Conservation (phyloP, 2,888 invertebrate species). For the Scotopteryx bipunctaria region DNA sequence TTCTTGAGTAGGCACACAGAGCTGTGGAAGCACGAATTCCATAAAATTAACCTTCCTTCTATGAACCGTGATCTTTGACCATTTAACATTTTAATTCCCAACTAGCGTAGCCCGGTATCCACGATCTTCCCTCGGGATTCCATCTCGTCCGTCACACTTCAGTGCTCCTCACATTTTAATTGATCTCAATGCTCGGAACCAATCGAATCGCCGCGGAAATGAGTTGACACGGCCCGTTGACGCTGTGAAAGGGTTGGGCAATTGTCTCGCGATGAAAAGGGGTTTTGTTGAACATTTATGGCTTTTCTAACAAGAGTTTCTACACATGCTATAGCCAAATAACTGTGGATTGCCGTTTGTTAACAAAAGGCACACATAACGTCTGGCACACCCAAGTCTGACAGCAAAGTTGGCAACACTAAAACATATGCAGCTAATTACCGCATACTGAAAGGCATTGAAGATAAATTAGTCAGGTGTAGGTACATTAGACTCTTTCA, state of each 20-base stretch:
- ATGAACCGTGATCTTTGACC: constrained; percentile 26
- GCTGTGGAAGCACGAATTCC: no score
- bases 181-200: constrained; percentile 78
- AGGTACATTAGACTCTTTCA: no score
- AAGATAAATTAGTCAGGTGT: no score
- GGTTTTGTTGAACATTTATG: neutral
- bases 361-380: no score
- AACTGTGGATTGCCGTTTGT: no score
- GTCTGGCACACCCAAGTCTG: no score
- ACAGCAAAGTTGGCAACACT: no score
- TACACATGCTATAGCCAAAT: no score
- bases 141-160: constrained; percentile 63
- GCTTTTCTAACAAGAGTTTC: neutral
- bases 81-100: constrained; percentile 18
- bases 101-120: constrained; percentile 49
- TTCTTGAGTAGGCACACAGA: no score
- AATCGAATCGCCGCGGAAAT: constrained; percentile 75
- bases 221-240: constrained; percentile 59
- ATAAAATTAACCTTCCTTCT: no score
- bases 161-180: constrained; percentile 70
- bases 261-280: constrained; percentile 36
- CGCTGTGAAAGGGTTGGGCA: constrained; percentile 41
- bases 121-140: constrained; percentile 72
- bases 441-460: no score
- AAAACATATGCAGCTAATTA: no score